Evolutionary conservation across 2,888 invertebrate genomes (phyloP).

Genomic region (Beris chalybata): DNA sequence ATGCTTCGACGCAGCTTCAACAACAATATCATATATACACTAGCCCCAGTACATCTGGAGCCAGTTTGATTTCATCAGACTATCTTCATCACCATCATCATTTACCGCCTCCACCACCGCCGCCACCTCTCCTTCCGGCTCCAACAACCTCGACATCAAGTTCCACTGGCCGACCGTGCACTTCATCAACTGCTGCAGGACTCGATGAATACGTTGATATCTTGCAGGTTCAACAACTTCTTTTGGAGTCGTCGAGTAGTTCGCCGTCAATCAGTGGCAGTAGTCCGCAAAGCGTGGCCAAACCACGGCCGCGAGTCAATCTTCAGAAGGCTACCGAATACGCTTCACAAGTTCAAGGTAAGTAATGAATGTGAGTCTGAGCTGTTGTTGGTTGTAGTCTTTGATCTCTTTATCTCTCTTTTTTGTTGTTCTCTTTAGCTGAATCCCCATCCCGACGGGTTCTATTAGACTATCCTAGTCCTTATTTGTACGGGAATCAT

Average conservation of each 20-base stretch:
- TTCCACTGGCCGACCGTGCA: slow-evolving; percentile 17
- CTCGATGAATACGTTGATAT: slow-evolving; percentile 81
- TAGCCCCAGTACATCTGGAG: slow-evolving; percentile 25
- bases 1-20: slow-evolving; percentile 26
- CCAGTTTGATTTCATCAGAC: slow-evolving; percentile 4
- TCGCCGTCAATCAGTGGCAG: slow-evolving; percentile 43
- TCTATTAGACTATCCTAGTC: slow-evolving; percentile 55
- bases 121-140: slow-evolving; percentile 18
- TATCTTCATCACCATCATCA: slow-evolving; percentile 39
- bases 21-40: slow-evolving; percentile 42
- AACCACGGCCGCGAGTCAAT: slow-evolving; percentile 54
- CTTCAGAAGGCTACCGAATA: slow-evolving; percentile 56
- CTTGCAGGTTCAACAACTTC: slow-evolving; percentile 76
- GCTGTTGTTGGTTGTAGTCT: slow-evolving; percentile 13
- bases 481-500: slow-evolving; percentile 56
- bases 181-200: slow-evolving; percentile 33
- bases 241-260: slow-evolving; percentile 60
- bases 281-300: slow-evolving; percentile 40
- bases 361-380: slow-evolving; percentile 33
- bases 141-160: slow-evolving; percentile 6
- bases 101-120: slow-evolving; percentile 35
- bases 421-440: slow-evolving; percentile 45
- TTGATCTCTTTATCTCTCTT: slow-evolving; percentile 19
- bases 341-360: slow-evolving; percentile 55
- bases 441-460: slow-evolving; percentile 57